phyloP scores from a whole-genome alignment of 2,113 vertebrate genomes.

The Gnathonemus longibarbis region DNA sequence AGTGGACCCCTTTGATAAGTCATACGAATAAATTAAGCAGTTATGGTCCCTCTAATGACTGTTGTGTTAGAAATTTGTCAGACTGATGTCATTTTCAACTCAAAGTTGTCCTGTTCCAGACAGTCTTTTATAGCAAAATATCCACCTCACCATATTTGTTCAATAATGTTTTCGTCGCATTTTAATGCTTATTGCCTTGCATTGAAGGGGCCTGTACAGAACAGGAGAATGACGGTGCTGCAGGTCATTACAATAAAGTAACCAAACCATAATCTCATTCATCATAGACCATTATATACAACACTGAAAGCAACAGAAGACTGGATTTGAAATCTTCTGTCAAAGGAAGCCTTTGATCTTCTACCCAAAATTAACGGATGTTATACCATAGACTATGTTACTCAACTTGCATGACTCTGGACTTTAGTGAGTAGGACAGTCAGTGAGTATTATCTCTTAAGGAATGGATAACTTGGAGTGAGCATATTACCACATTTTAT shows the following conservation, averaged over 20 bases:
- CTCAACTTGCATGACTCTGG: background rate
- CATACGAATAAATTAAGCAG: background rate
- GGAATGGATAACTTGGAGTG: background rate
- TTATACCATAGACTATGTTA: background rate
- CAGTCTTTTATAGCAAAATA: background rate
- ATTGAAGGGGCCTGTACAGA: background rate
- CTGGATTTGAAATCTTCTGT: background rate
- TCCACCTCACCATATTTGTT: background rate
- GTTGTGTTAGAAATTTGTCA: background rate
- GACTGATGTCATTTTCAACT: background rate
- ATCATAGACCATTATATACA: background rate
- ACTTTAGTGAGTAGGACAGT: background rate
- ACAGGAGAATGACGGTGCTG: background rate
- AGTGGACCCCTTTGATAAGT: background rate
- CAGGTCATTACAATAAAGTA: background rate
- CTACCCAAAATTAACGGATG: background rate
- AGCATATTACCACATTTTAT: background rate
- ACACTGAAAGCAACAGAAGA: background rate
- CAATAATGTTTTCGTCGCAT: background rate
- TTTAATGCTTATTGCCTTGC: background rate
- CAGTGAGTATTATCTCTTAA: background rate
- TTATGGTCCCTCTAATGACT: background rate
- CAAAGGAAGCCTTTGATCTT: background rate
- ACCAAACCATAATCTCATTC: background rate
- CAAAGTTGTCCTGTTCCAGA: background rate